Base-by-base conservation (phyloP, 2,797 vertebrate genomes). In the Amblyopsis hoosieri region DNA sequence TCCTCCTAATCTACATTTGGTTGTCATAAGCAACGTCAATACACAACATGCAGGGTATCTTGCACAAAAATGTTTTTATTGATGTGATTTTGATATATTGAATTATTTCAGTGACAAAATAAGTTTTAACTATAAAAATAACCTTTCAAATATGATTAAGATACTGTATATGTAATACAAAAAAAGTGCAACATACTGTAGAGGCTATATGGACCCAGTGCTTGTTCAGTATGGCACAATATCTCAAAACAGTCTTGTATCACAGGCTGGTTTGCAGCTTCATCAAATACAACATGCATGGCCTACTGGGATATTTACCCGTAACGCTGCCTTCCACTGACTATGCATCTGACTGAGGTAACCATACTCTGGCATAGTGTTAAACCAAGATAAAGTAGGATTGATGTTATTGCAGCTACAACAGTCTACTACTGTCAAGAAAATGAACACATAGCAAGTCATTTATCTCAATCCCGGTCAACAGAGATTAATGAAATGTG, bases 71-170 rank as follows among this genome's bases (percentile, higher is more conserved):
- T 51, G 57, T 56, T 67, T 76, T 86, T 67, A 74, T 79, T 61
- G 54, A 58, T 17, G 60, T 3, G 2, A 31, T 15, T 45, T 3
- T 81, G 83, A 86, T 82, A 72, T 23, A 3, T 23, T 23, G 85
- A 76, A 57, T 71, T 3, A 56, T 49, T 73, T 82, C 60, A 79
- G 66, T 74, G 60, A 72, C 63, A 75, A 17, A 17, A 67, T 52
- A 29, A n/a, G 11, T 12, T 60, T 64, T 13, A 64, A 66, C 80
- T 87, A 85, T 77, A 88, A 90, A 90, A 90, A 87, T 74, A 87
- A 74, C 64, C n/a, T 60, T 79, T 81, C 54, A 77, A 68, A 81
- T 51, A 62, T 69, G 64, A 71, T 65, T 67, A 57, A 60, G 14
- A 71, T 57, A 10, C 12, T 12, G 12, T 12, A 15, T 54, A 58